Evolutionary conservation across 2,113 vertebrate genomes (phyloP).

Genomic region (Toxotes chatareus): DNA sequence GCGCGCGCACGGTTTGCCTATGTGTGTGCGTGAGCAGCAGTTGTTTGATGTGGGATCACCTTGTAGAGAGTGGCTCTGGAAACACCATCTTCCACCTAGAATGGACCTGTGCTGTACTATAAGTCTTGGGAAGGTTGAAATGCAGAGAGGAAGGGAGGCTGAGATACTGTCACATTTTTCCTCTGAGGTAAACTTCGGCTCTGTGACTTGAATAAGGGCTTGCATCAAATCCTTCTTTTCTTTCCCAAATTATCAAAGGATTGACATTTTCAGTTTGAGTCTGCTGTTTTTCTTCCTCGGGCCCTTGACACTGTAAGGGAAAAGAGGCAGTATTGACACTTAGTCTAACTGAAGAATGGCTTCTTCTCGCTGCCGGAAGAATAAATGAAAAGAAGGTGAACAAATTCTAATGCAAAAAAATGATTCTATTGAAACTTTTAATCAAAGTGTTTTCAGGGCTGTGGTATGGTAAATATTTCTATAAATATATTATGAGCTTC

Average conservation of each 20-base stretch:
- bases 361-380: constrained; percentile 25
- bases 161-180: constrained; percentile 14
- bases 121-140: constrained; percentile 44
- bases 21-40: constrained; percentile 9
- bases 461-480: constrained; percentile 31
- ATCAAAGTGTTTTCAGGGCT: constrained; percentile 25
- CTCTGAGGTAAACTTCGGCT: constrained; percentile 19
- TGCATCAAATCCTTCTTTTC: constrained; percentile 47
- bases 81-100: constrained; percentile 41
- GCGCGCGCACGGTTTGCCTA: constrained; percentile 3
- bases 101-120: constrained; percentile 28
- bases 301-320: constrained; percentile 33
- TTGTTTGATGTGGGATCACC: constrained; percentile 70
- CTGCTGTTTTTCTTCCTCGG: constrained; percentile 36
- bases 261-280: constrained; percentile 57
- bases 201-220: constrained; percentile 52
- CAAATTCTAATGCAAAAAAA: background rate
- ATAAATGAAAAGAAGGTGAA: constrained; percentile 34
- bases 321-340: constrained; percentile 29
- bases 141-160: constrained; percentile 36
- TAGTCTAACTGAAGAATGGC: constrained; percentile 39
- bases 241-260: constrained; percentile 61
- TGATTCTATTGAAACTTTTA: constrained; percentile 7
- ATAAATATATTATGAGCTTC: constrained; percentile 39
- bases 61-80: constrained; percentile 64